Evolutionary conservation across 2,888 invertebrate species (phyloP).

Genomic region (Ptilodon capucinus): DNA sequence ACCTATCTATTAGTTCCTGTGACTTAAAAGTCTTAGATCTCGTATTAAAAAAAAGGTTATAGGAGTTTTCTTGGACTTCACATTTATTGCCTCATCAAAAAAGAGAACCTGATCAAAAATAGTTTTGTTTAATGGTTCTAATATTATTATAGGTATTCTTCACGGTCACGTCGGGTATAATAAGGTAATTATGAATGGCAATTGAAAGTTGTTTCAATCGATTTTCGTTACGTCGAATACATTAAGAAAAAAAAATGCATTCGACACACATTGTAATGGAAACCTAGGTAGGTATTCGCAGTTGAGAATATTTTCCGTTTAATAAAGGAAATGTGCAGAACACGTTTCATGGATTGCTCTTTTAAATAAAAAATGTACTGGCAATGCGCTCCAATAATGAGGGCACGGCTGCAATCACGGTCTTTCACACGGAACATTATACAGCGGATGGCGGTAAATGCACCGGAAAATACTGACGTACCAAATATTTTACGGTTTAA

Average conservation of each 20-base stretch:
- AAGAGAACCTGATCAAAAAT: no score
- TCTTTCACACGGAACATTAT: slow-evolving; percentile 17
- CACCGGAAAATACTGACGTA: slow-evolving; percentile 21
- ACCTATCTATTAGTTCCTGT: background rate
- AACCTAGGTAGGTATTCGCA: no score
- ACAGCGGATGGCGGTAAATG: slow-evolving; percentile 24
- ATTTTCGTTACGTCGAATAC: background rate
- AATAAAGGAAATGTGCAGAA: background rate
- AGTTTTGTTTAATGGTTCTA: no score
- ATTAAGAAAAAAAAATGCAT: background rate
- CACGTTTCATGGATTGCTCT: background rate
- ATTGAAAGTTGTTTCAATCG: background rate
- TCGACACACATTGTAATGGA: background rate
- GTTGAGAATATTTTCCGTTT: background rate
- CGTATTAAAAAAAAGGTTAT: background rate
- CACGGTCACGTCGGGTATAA: no score
- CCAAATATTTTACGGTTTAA: slow-evolving; percentile 28
- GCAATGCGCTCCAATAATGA: slow-evolving; percentile 17
- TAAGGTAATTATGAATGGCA: no score
- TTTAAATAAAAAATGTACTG: background rate
- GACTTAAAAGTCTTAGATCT: background rate
- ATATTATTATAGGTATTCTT: no score
- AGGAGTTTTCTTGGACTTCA: no score
- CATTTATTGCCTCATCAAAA: no score
- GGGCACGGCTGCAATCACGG: slow-evolving; percentile 18